These are phyloP conservation scores for Dendrocincla tyrannina DNA, from an alignment of 2,797 vertebrate genomes.

Conservation along the genomic window DNA sequence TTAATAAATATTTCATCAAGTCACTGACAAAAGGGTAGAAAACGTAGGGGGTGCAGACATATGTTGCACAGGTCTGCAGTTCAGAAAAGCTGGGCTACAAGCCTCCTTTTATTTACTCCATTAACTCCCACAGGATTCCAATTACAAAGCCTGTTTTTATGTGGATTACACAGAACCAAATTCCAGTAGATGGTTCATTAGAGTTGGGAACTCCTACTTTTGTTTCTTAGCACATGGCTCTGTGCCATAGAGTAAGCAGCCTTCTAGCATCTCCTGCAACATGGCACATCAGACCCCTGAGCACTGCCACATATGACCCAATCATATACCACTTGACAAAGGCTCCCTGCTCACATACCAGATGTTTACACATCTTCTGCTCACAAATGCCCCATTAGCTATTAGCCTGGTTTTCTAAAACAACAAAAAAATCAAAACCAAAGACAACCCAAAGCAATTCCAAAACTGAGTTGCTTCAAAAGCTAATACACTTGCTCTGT, in stretches of 20 bases:
- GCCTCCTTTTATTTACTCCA: not conserved
- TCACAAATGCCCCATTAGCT: not conserved
- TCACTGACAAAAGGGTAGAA: not conserved
- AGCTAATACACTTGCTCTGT: not conserved
- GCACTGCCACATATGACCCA: accelerated
- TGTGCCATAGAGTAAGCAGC: not conserved
- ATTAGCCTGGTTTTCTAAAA: not conserved
- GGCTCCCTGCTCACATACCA: not conserved
- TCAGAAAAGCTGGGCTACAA: not conserved
- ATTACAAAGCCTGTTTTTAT: not conserved
- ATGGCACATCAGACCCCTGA: not conserved
- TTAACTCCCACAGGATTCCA: not conserved
- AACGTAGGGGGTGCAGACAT: not conserved
- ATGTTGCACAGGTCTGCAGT: not conserved
- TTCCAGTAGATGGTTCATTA: not conserved
- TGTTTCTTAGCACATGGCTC: not conserved
- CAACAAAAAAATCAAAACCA: not conserved
- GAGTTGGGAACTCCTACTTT: not conserved
- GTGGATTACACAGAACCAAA: not conserved
- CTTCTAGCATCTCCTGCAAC: not conserved
- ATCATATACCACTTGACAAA: not conserved
- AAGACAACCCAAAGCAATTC: not conserved
- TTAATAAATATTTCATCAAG: constrained; percentile 27
- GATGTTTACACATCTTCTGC: not conserved
- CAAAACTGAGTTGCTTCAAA: not conserved